Conservation (phyloP, 2,113 vertebrate genomes). For the Sciurus niger region DNA sequence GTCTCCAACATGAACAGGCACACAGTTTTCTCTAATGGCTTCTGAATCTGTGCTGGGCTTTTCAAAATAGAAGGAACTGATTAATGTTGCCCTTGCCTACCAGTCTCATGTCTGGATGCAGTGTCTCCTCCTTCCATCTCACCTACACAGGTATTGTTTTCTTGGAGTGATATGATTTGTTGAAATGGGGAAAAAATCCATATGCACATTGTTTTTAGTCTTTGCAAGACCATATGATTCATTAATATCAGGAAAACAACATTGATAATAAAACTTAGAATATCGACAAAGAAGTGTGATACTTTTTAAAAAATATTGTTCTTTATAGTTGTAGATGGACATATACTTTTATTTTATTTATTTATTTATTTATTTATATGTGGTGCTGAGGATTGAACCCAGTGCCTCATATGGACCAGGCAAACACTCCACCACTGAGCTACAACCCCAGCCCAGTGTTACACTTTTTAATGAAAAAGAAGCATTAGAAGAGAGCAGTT, state of each 20-base stretch:
- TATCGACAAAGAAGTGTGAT: not conserved
- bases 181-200: not conserved
- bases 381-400: too few species aligned
- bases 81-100: not conserved
- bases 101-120: not conserved
- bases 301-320: too few species aligned
- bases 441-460: not conserved
- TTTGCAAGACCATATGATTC: not conserved
- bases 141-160: not conserved
- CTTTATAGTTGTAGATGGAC: too few species aligned
- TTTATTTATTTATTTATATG: too few species aligned
- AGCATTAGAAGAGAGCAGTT: not conserved
- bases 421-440: too few species aligned
- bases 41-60: not conserved
- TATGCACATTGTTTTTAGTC: not conserved
- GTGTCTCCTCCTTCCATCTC: not conserved
- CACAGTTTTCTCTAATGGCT: not conserved
- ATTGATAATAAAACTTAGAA: not conserved
- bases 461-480: not conserved
- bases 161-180: not conserved
- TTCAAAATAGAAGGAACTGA: not conserved
- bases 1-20: constrained; percentile 8
- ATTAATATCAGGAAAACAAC: not conserved
- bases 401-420: too few species aligned
- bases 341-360: too few species aligned